Base-by-base conservation (phyloP, 2,888 invertebrate species). In the Epirrhoe alternata region DNA sequence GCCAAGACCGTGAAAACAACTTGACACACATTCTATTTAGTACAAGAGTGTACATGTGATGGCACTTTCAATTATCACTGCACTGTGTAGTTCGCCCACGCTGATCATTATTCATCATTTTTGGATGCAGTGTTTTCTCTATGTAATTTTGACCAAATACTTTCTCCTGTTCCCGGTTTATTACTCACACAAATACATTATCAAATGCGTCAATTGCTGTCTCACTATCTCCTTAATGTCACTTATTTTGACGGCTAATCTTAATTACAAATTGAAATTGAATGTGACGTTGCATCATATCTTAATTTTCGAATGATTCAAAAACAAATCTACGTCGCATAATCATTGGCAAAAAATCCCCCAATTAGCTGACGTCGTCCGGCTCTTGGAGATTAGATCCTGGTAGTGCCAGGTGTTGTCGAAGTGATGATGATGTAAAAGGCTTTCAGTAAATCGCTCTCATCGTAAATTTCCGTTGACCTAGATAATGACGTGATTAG, bases 391-490 rank as follows among this genome's bases (percentile, higher is more conserved):
- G 82, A 80, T 87, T 86, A 84, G 88, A 90, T 92, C 92, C 93
- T 92, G 92, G 92, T 91, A 87, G 84, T 83, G 77, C 86, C 89
- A 85, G 86, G 86, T 86, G 85, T 77, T 82, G 70, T 74, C 82
- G 74, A 77, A 73, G 79, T 82, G 82, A 82, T 80, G 68, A 82
- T 89, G 92, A 92, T 89, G 92, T 92, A 92, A 92, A 92, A 90
- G 83, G 80, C 90, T 92, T 91, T 91, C 91, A 92, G 91, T 83
- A 86, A 80, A 86, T 86, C 83, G 83, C 77, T 81, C 77, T 82
- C 86, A 78, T 87, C 83, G 92, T 89, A 90, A 86, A 87, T 87
- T 92, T 92, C 93, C 93, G 88, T 76, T 92, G 91, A 87, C 93
- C 93, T 82, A 90, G 92, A 89, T 92, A 81, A 65, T 88, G 86